Evolutionary conservation across 1,140 invertebrate genomes (phyloP).

Genomic region (Cephus cinctus): DNA sequence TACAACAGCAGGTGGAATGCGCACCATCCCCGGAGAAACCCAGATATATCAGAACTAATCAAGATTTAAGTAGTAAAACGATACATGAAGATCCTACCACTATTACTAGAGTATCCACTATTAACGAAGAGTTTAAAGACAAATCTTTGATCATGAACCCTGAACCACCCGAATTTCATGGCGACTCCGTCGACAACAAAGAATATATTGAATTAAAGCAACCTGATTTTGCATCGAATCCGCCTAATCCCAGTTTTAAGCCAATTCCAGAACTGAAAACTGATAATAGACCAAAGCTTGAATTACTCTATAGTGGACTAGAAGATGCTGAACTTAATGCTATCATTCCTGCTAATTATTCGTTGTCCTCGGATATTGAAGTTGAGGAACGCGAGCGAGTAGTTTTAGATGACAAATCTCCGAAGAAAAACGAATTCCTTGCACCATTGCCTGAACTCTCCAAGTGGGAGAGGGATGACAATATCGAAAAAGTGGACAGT

Average conservation of each 20-base stretch:
- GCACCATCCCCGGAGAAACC: slow-evolving; percentile 9
- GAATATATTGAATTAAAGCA: slow-evolving; percentile 31
- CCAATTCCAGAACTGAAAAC: slow-evolving; percentile 45
- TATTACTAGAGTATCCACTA: slow-evolving; percentile 7
- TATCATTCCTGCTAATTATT: slow-evolving; percentile 40
- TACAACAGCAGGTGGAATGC: slow-evolving; percentile 15
- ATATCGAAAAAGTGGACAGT: slow-evolving; percentile 50
- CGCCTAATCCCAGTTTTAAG: slow-evolving; percentile 51
- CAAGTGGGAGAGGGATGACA: slow-evolving; percentile 88
- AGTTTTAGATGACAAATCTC: slow-evolving; percentile 40
- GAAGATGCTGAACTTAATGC: slow-evolving; percentile 48
- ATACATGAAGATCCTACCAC: too few relatives aligned
- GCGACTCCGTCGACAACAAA: slow-evolving; percentile 16
- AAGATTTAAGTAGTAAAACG: too few relatives aligned
- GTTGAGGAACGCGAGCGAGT: slow-evolving; percentile 10
- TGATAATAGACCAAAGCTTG: slow-evolving; percentile 34
- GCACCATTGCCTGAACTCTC: slow-evolving; percentile 73
- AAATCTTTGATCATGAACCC: slow-evolving; percentile 49
- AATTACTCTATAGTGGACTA: slow-evolving; percentile 45
- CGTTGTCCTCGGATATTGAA: slow-evolving; percentile 26
- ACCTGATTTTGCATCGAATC: slow-evolving; percentile 43
- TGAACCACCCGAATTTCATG: slow-evolving; percentile 42
- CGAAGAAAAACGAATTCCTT: slow-evolving; percentile 56
- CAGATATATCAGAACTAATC: too few relatives aligned
- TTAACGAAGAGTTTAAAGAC: slow-evolving; percentile 41